Evolutionary conservation across 1,140 invertebrate genomes (phyloP), one percentile per base, ranked within the genome.

Genomic region (Leptonema lineaticorne): DNA sequence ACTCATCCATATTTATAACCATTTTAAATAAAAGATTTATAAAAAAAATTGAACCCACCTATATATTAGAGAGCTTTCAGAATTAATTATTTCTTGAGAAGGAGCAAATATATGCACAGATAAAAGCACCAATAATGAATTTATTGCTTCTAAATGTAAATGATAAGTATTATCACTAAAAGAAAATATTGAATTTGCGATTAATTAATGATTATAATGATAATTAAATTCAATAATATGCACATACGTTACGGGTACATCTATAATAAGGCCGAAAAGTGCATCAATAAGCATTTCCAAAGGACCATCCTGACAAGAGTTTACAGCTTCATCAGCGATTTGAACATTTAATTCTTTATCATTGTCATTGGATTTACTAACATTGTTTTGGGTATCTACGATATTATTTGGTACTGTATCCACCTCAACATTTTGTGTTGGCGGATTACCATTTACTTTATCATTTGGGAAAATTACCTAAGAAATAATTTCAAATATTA

Each of bases 31-130:
- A 9, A 53, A 20, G 18, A 53, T 3, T 53, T 53, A 6, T 7
- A 29, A 28, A 11, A 14, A 16, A 28, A 58, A 28, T 28, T 28
- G 9, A 26, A 33, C 69, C 74, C 75, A 85, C 84, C 81, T 85
- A 73, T 87, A 92, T 67, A 92, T 83, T 14, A 82, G 74, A 22
- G 89, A 88, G 0, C 75, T 79, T 27, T 82, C 79, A 0, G 78
- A 75, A 14, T 76, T 72, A 24, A 77, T 71, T 0, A 76, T 71
- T 41, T 78, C 77, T 56, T 81, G 77, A 9, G 82, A 78, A 76
- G 87, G 87, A 8, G 89, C 87, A 74, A 93, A 96, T 80, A 97
- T 86, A 80, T 96, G 94, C 48, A 94, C 89, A 0, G 94, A 96
- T 68, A 97, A 84, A 18, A 97, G 78, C 0, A 95, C 89, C 3